phyloP scores from a whole-genome alignment of 1,140 invertebrate genomes.

The Metopolophium dirhodum region DNA sequence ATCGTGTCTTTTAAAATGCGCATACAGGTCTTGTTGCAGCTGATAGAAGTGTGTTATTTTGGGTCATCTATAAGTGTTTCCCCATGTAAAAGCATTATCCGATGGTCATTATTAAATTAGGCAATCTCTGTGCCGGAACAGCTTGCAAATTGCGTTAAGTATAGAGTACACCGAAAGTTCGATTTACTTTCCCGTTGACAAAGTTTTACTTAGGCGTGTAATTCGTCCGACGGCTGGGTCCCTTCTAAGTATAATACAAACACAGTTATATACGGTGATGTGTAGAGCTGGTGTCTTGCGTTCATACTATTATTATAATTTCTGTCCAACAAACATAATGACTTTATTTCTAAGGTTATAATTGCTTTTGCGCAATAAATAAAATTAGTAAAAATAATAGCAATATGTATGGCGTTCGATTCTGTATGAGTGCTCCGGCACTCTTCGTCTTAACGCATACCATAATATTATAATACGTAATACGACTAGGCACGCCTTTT shows the following conservation, averaged over 20 bases:
- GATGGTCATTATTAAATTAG: slow-evolving; percentile 28
- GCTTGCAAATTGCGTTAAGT: background rate
- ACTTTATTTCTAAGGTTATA: background rate
- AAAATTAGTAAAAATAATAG: background rate
- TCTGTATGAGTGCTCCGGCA: background rate
- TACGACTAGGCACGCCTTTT: no score
- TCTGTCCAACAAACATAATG: background rate
- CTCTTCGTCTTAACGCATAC: no score
- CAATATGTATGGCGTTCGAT: no score
- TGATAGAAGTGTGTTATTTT: background rate
- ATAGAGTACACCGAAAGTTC: background rate
- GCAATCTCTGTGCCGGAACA: background rate
- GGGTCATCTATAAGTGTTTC: slow-evolving; percentile 24
- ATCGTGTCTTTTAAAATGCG: background rate
- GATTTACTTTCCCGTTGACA: slow-evolving; percentile 2
- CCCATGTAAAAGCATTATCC: background rate
- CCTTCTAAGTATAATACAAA: background rate
- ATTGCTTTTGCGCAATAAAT: background rate
- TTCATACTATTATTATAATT: background rate
- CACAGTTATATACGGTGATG: background rate
- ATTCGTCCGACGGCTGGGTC: background rate
- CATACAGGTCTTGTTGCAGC: background rate
- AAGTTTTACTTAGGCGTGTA: slow-evolving; percentile 10
- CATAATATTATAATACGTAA: no score
- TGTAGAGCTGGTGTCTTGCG: background rate